A percentile compares a stretch with the other conserved stretches of the same genome.
phyloP scores from a whole-genome alignment of 2,113 vertebrate genomes.

The Pterocles gutturalis region DNA sequence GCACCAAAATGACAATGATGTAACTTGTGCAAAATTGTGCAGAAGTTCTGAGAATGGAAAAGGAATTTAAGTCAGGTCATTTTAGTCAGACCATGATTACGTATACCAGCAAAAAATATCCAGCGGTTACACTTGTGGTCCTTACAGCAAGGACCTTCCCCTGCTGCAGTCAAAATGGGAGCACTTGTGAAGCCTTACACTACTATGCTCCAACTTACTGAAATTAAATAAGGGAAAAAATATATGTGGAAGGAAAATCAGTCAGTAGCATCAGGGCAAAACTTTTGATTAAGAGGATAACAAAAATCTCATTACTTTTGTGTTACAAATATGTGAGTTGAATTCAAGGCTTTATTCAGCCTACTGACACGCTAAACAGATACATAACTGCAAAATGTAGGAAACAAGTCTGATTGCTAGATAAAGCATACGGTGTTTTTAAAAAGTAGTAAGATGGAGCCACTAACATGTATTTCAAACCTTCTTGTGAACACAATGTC shows the following conservation, averaged over 20 bases:
- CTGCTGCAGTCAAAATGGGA: neutral
- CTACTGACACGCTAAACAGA: neutral
- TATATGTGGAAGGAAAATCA: neutral
- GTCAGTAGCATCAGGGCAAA: neutral
- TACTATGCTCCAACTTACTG: neutral
- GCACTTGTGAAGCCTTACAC: neutral
- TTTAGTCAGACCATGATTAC: neutral
- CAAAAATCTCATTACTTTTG: neutral
- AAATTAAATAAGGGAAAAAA: neutral
- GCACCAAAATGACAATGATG: neutral
- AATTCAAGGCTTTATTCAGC: neutral
- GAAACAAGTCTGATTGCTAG: neutral
- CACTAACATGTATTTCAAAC: neutral
- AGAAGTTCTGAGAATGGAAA: neutral
- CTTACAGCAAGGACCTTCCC: neutral
- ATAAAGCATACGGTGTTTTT: neutral
- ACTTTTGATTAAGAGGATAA: neutral
- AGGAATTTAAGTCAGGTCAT: neutral
- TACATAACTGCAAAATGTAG: neutral
- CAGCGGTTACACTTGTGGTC: neutral
- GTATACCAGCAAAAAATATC: neutral
- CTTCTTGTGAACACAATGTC: neutral
- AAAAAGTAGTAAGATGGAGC: neutral
- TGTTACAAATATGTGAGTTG: neutral
- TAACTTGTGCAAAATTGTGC: neutral